Evolutionary conservation across 1,140 invertebrate genomes (phyloP).

Genomic region (Stratiolaelaps scimitus): DNA sequence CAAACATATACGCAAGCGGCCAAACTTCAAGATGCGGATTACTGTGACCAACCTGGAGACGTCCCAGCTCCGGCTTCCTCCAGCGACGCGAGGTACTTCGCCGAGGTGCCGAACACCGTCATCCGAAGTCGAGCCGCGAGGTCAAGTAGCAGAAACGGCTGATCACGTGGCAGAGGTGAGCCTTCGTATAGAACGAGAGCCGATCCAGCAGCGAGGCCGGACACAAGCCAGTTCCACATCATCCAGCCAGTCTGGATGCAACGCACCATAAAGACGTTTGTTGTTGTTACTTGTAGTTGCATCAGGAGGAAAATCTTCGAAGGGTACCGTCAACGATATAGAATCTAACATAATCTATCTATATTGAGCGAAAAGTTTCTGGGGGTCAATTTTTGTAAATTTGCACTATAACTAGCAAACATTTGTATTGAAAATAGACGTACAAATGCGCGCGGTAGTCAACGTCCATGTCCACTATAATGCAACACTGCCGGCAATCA

Average conservation of each 20-base stretch:
- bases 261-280: too few relatives aligned
- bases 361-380: too few relatives aligned
- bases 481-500: background rate
- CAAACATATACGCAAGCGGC: too few relatives aligned
- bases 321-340: slow-evolving; percentile 26
- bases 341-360: too few relatives aligned
- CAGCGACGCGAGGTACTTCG: slow-evolving; percentile 49
- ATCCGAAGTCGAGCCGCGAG: slow-evolving; percentile 47
- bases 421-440: slow-evolving; percentile 27
- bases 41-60: background rate
- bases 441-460: background rate
- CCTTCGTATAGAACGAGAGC: slow-evolving; percentile 24
- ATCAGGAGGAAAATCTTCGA: slow-evolving; percentile 31
- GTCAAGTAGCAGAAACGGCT: slow-evolving; percentile 36
- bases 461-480: background rate
- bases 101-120: slow-evolving; percentile 49
- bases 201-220: background rate
- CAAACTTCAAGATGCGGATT: too few relatives aligned
- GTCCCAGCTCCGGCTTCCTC: slow-evolving; percentile 40
- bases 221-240: slow-evolving; percentile 24
- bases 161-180: background rate
- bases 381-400: too few relatives aligned
- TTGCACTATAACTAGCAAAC: too few relatives aligned
- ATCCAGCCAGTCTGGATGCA: slow-evolving; percentile 19
- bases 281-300: slow-evolving; percentile 21